These are phyloP conservation scores for Lepidurus apus DNA, from an alignment of 1,140 invertebrate genomes.

Conservation along the genomic window DNA sequence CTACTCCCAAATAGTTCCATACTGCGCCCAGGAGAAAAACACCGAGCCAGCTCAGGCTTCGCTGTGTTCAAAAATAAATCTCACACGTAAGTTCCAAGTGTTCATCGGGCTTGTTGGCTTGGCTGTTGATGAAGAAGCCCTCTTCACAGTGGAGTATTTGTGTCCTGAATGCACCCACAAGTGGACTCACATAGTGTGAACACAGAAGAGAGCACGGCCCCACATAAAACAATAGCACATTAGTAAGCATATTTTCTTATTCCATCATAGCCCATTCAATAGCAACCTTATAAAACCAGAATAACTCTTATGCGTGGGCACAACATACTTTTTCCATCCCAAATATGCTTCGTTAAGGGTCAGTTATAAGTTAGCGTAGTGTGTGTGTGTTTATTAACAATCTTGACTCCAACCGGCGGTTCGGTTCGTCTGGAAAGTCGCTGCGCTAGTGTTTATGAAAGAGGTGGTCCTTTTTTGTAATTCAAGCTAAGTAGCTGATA, in stretches of 20 bases:
- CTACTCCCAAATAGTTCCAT: neutral
- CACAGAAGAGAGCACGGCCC: neutral
- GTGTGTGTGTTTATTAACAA: neutral
- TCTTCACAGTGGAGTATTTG: slow-evolving; percentile 12
- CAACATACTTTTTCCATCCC: neutral
- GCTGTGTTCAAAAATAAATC: slow-evolving; percentile 22
- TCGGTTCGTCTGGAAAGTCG: neutral
- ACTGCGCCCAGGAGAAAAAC: neutral
- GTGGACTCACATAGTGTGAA: neutral
- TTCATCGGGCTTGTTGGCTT: neutral
- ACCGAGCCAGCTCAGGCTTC: neutral
- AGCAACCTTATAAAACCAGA: neutral
- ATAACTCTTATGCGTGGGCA: neutral
- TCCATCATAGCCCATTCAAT: neutral
- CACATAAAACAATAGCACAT: neutral
- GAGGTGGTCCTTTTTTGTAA: neutral
- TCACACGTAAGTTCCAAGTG: slow-evolving; percentile 3
- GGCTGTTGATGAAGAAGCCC: neutral
- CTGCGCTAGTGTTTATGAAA: neutral
- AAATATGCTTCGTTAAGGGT: too few species aligned
- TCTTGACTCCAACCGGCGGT: neutral
- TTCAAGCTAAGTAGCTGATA: neutral
- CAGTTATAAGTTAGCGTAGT: neutral
- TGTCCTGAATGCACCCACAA: slow-evolving; percentile 17
- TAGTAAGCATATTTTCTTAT: slow-evolving; percentile 21